Base-by-base conservation (phyloP, 2,888 invertebrate genomes). In the Lampropteryx suffumata region DNA sequence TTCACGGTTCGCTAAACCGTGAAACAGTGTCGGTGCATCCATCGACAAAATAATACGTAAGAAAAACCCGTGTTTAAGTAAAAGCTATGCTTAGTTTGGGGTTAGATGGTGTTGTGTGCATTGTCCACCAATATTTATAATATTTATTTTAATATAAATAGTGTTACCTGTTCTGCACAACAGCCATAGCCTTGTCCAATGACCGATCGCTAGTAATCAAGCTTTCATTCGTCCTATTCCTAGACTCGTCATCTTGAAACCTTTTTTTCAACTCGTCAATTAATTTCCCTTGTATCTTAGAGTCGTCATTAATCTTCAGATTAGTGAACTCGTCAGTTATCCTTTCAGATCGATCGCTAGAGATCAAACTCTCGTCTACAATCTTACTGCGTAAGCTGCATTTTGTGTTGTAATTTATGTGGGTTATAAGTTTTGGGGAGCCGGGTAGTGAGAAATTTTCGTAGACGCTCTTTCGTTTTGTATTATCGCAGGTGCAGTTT, bases 381-480 rank as follows among this genome's bases (percentile, higher is more conserved):
- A 37, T n/a, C 33, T 76, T 83, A 48, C 76, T 84, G 21, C 79
- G 82, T 17, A 89, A 64, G 64, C 68, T 80, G 5, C 65, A 82
- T 55, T 84, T 89, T 0, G 78, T 67, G 10, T 87, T 79, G 52
- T 90, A 90, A 57, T 90, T 90, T 13, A 49, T 75, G 57, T 89
- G 89, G 0, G 76, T 77, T 24, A 90, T 83, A 44, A 72, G 76
- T 34, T 71, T 82, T 0, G 89, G 89, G 1, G 89, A 89, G 1
- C 88, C 86, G 0, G 89, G 88, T 10, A 89, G 51, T 0, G 89
- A 89, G 50, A 90, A 90, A 50, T 90, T 84, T 46, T 90, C 79
- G 26, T 87, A 89, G 1, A 86, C 68, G 43, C 84, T 87, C 7
- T 71, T 59, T 29, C 84, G 64, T 58, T 69, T 62, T 0, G 64